These are phyloP conservation scores for Nipponacmea schrenckii DNA, from an alignment of 2,888 invertebrate genomes.

Conservation along the genomic window DNA sequence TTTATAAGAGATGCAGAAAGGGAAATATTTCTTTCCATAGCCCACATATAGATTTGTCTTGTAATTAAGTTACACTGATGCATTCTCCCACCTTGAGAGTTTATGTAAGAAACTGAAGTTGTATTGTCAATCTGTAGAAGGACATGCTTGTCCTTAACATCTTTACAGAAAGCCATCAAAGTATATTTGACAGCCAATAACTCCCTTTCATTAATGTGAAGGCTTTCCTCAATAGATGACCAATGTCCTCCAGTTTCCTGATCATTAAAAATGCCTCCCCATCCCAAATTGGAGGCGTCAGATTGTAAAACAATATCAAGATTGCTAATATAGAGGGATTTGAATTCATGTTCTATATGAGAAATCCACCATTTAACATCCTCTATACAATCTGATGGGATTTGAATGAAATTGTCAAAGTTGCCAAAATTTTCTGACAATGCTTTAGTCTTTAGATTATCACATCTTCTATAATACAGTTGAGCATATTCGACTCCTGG, in stretches of 20 bases:
- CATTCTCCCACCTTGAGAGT: slow-evolving; percentile 16
- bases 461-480: slow-evolving; percentile 17
- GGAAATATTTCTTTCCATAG: slow-evolving; percentile 19
- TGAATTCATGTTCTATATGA: slow-evolving; percentile 6
- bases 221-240: background rate
- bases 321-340: background rate
- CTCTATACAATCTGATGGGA: background rate
- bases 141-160: slow-evolving; percentile 9
- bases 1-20: slow-evolving; percentile 16
- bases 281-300: slow-evolving; percentile 13
- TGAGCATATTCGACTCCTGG: slow-evolving; percentile 14
- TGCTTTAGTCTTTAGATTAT: slow-evolving; percentile 13
- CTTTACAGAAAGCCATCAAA: slow-evolving; percentile 5
- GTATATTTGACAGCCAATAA: background rate
- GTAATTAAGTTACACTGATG: slow-evolving; percentile 13
- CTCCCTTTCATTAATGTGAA: background rate
- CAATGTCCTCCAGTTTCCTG: background rate
- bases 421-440: slow-evolving; percentile 18
- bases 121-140: slow-evolving; percentile 15
- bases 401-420: background rate
- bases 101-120: slow-evolving; percentile 15
- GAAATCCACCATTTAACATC: slow-evolving; percentile 25
- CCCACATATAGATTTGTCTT: slow-evolving; percentile 16
- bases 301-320: background rate
- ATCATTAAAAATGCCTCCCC: slow-evolving; percentile 12